Evolutionary conservation across 2,797 vertebrate species (phyloP).

Genomic region (Naso thynnoides): DNA sequence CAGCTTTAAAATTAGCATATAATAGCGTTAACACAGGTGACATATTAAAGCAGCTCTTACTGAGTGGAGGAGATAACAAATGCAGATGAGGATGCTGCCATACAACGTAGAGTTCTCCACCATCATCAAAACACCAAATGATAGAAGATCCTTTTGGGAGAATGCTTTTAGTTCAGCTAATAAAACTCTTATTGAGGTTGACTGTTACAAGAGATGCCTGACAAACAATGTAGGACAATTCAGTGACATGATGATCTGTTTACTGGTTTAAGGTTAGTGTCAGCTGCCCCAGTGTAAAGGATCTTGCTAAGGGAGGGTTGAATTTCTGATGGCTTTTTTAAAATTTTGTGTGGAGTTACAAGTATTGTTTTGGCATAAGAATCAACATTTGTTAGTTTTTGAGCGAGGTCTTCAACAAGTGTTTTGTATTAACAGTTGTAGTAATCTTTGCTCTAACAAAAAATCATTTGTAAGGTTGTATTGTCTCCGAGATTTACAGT

Average conservation of each 20-base stretch:
- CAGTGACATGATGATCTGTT: not conserved
- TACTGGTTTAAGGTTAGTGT: not conserved
- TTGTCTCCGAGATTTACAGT: not conserved
- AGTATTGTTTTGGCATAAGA: not conserved
- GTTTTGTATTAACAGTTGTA: too few relatives aligned
- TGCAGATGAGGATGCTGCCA: not conserved
- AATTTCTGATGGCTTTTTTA: not conserved
- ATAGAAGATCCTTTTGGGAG: not conserved
- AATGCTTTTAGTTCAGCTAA: not conserved
- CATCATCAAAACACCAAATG: not conserved
- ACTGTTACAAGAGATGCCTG: not conserved
- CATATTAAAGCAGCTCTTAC: too few relatives aligned
- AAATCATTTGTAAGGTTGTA: not conserved
- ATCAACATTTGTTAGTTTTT: not conserved
- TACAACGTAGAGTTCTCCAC: not conserved
- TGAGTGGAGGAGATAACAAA: not conserved
- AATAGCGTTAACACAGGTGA: not conserved
- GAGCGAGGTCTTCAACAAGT: too few relatives aligned
- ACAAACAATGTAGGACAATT: not conserved
- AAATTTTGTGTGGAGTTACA: not conserved
- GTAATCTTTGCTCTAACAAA: not conserved
- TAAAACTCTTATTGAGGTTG: not conserved
- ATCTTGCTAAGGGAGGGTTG: not conserved
- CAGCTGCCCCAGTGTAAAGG: not conserved
- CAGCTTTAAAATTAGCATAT: not conserved